Conservation (phyloP, 1,140 invertebrate genomes). For the Rhyzopertha dominica region DNA sequence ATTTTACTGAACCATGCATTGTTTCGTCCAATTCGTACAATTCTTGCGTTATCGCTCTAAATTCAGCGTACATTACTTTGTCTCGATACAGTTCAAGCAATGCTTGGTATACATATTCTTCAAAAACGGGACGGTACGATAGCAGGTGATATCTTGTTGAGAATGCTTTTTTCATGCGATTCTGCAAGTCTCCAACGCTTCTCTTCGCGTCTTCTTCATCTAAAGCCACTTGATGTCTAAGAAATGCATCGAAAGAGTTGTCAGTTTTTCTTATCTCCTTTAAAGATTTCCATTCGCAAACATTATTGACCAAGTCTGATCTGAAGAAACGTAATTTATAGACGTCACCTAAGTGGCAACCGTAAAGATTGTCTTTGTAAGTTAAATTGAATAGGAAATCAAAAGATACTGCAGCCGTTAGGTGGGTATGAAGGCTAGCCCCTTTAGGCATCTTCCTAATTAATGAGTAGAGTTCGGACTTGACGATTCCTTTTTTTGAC, state of each 20-base stretch:
- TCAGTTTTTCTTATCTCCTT: conserved; percentile 48
- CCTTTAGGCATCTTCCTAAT: conserved; percentile 70
- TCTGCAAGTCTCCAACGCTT: conserved; percentile 63
- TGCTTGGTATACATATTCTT: conserved; percentile 64
- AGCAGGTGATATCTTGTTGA: conserved; percentile 55
- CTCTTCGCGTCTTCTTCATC: conserved; percentile 53
- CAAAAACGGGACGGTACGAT: conserved; percentile 65
- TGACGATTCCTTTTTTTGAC: conserved; percentile 38
- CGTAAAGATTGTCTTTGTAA: conserved; percentile 58
- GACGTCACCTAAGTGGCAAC: conserved; percentile 50
- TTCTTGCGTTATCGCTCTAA: conserved; percentile 52
- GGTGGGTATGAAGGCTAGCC: conserved; percentile 66
- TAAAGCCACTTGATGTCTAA: conserved; percentile 58
- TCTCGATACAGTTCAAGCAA: conserved; percentile 69
- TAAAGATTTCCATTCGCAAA: conserved; percentile 54
- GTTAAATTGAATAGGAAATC: conserved; percentile 59
- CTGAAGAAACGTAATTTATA: conserved; percentile 41
- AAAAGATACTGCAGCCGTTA: conserved; percentile 57
- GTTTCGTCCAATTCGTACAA: conserved; percentile 53
- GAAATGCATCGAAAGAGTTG: conserved; percentile 52
- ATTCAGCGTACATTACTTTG: conserved; percentile 75
- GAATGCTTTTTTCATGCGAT: conserved; percentile 62
- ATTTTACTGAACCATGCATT: conserved; percentile 40
- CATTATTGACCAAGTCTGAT: conserved; percentile 41
- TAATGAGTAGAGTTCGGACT: conserved; percentile 63